Conservation (phyloP, 2,797 vertebrate species). For the Pelochelys cantorii region DNA sequence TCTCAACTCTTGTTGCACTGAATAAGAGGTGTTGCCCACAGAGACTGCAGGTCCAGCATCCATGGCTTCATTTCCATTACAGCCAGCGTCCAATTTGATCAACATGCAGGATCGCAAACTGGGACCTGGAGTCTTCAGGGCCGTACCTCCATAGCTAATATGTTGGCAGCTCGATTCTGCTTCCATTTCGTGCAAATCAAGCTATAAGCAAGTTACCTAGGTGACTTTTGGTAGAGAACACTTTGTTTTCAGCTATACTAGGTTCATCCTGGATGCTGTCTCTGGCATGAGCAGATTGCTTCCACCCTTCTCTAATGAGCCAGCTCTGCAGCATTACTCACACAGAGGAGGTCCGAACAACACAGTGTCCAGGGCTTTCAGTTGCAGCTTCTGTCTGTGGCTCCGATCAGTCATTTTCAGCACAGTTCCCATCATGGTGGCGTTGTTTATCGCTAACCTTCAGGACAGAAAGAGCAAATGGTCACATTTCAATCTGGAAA, state of each 20-base stretch:
- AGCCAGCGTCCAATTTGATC: fast-evolving
- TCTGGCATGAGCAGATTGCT: fast-evolving
- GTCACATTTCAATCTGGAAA: background rate
- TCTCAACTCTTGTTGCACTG: fast-evolving
- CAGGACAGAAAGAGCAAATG: background rate
- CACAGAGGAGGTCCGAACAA: constrained; percentile 94
- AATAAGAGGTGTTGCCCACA: fast-evolving
- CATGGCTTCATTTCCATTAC: fast-evolving
- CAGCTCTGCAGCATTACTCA: constrained; percentile 77
- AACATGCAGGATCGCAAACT: background rate
- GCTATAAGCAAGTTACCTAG: fast-evolving
- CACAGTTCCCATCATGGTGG: constrained; percentile 89
- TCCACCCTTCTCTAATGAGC: fast-evolving
- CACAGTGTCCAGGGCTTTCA: constrained; percentile 96
- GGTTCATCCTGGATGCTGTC: fast-evolving
- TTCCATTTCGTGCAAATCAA: fast-evolving
- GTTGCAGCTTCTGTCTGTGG: constrained; percentile 96
- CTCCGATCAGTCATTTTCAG: constrained; percentile 96
- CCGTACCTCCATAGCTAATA: background rate
- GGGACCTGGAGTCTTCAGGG: background rate
- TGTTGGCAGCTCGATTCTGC: background rate
- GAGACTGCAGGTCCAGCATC: fast-evolving
- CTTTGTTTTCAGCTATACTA: fast-evolving
- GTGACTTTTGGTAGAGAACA: fast-evolving
- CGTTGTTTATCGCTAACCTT: constrained; percentile 94